phyloP scores from a whole-genome alignment of 2,113 vertebrate species.

The Machaerirhynchus nigripectus region DNA sequence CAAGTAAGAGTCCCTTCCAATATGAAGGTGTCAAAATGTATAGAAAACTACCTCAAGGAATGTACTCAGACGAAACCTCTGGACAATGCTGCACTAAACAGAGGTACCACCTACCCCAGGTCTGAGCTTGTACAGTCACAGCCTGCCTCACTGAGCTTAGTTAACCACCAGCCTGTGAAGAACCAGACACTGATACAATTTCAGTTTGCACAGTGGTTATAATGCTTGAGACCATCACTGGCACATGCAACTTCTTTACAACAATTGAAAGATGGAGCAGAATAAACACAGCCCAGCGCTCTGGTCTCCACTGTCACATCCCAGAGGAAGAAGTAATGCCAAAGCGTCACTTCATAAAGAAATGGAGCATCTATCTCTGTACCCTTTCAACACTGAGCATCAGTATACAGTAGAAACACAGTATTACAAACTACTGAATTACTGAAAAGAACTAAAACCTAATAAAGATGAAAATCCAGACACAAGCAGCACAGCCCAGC shows the following conservation, averaged over 20 bases:
- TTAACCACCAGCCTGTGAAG: not conserved
- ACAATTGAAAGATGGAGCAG: not conserved
- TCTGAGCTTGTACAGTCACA: not conserved
- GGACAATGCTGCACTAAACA: not conserved
- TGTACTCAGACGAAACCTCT: not conserved
- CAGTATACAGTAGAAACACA: not conserved
- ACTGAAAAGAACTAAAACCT: not conserved
- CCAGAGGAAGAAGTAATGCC: not conserved
- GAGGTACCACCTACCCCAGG: not conserved
- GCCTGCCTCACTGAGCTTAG: rapidly evolving
- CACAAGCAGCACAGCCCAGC: not conserved
- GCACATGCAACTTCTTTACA: not conserved
- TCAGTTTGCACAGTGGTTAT: not conserved
- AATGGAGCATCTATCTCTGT: not conserved
- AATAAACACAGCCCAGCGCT: not conserved
- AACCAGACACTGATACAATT: not conserved
- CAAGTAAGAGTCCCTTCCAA: not conserved
- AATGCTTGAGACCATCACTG: not conserved
- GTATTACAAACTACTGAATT: not conserved
- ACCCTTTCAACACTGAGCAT: not conserved
- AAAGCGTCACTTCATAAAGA: not conserved
- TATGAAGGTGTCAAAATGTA: not conserved
- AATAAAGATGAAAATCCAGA: not conserved
- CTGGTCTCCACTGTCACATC: not conserved
- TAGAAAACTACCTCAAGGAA: not conserved